Percentiles rank a stretch among this genome's conserved stretches.
Conservation (phyloP, 2,113 vertebrate species). For the Hipposideros armiger region DNA sequence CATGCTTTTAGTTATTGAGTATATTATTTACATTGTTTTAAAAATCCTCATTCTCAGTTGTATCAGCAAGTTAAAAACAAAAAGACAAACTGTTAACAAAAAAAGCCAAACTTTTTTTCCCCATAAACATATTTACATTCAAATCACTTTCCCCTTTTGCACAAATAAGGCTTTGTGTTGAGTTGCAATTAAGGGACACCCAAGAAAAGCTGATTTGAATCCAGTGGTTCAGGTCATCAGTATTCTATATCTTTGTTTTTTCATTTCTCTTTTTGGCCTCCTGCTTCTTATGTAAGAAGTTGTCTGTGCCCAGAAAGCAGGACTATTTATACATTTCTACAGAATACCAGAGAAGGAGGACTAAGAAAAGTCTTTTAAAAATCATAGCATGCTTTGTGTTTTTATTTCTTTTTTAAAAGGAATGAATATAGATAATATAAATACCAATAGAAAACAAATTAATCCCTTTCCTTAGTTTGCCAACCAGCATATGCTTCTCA, state of each 20-base stretch:
- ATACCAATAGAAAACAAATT: background rate
- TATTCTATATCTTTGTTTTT: constrained; percentile 26
- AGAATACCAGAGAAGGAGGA: background rate
- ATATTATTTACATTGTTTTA: background rate
- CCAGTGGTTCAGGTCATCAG: background rate
- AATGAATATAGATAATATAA: constrained; percentile 36
- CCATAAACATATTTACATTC: background rate
- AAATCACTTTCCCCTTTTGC: background rate
- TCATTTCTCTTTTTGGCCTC: constrained; percentile 26
- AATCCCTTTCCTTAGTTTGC: background rate
- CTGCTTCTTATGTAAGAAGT: background rate
- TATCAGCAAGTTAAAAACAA: background rate
- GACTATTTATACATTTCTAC: background rate
- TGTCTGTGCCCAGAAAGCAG: background rate
- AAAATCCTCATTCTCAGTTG: background rate
- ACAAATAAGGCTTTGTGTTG: background rate
- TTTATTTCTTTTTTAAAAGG: constrained; percentile 46
- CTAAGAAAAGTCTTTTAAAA: background rate
- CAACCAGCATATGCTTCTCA: constrained; percentile 42
- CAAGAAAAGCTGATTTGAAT: background rate
- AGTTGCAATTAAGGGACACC: constrained; percentile 35
- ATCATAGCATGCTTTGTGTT: background rate
- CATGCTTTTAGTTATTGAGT: background rate
- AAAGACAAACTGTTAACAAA: background rate
- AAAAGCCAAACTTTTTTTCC: background rate